These are phyloP conservation scores for Limanda limanda DNA, from an alignment of 2,113 vertebrate genomes.

Conservation along the genomic window DNA sequence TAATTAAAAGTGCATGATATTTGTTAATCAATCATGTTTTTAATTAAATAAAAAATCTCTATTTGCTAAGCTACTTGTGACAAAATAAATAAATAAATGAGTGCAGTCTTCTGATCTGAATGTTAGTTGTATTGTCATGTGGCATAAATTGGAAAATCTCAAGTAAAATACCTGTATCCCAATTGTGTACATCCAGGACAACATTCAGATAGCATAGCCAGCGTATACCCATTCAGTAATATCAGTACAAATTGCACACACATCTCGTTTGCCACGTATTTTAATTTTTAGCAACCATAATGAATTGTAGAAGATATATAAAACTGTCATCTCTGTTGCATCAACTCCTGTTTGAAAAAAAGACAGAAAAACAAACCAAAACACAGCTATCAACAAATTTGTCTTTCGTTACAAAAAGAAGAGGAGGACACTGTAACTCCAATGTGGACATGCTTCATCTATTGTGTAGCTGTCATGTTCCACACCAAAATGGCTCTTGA, in stretches of 20 bases:
- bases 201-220: neutral
- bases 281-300: slow-evolving; percentile 79
- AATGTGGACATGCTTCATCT: slow-evolving; percentile 43
- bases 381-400: slow-evolving; percentile 66
- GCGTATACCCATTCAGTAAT: neutral
- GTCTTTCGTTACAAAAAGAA: slow-evolving; percentile 61
- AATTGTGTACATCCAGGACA: neutral
- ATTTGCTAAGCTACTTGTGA: too few relatives aligned
- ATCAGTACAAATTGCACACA: slow-evolving; percentile 18
- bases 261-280: slow-evolving; percentile 49
- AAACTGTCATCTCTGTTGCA: slow-evolving; percentile 75
- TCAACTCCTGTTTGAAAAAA: slow-evolving; percentile 47
- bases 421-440: slow-evolving; percentile 47
- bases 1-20: too few relatives aligned
- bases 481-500: slow-evolving; percentile 52
- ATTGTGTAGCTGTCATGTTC: slow-evolving; percentile 55
- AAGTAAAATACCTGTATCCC: neutral
- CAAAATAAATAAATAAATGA: too few relatives aligned
- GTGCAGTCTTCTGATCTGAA: too few relatives aligned
- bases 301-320: slow-evolving; percentile 78
- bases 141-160: neutral
- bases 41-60: too few relatives aligned
- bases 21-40: too few relatives aligned
- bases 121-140: too few relatives aligned
- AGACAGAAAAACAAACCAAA: slow-evolving; percentile 31